Percentiles rank a stretch among this genome's conserved stretches.
phyloP scores from a whole-genome alignment of 2,113 vertebrate species.

The Pongo pygmaeus region DNA sequence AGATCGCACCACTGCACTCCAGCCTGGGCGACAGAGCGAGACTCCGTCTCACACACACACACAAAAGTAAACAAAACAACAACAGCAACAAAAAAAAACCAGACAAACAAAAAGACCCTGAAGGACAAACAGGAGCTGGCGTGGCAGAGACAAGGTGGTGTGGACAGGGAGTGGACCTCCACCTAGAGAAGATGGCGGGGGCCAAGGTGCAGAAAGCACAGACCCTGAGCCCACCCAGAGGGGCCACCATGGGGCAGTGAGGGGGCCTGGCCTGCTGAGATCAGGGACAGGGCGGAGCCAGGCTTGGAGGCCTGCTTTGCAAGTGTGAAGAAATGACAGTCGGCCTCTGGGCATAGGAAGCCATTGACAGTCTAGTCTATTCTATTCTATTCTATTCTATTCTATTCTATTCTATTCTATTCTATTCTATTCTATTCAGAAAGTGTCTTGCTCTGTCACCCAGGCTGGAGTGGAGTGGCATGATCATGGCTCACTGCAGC shows the following conservation, averaged over 20 bases:
- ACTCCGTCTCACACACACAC: too few relatives aligned
- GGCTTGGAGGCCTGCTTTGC: neutral
- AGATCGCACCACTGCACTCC: too few relatives aligned
- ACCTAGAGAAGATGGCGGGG: fast-evolving
- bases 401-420: too few relatives aligned
- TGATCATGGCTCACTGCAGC: too few relatives aligned
- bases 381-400: too few relatives aligned
- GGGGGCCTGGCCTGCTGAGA: neutral
- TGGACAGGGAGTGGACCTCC: neutral
- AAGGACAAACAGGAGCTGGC: neutral
- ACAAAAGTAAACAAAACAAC: too few relatives aligned
- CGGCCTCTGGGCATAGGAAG: neutral
- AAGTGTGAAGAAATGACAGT: neutral
- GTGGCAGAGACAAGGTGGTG: fast-evolving
- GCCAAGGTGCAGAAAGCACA: neutral
- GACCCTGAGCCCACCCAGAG: fast-evolving
- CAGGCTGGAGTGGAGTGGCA: too few relatives aligned
- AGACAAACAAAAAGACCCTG: neutral
- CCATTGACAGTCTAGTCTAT: neutral
- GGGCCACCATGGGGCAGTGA: neutral
- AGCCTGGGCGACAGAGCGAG: too few relatives aligned
- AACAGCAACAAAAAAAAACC: too few relatives aligned
- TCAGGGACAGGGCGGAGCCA: neutral
- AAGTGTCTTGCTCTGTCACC: too few relatives aligned
- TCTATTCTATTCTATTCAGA: too few relatives aligned